phyloP scores from a whole-genome alignment of 2,113 vertebrate species.

The Ancistrus triradiatus region DNA sequence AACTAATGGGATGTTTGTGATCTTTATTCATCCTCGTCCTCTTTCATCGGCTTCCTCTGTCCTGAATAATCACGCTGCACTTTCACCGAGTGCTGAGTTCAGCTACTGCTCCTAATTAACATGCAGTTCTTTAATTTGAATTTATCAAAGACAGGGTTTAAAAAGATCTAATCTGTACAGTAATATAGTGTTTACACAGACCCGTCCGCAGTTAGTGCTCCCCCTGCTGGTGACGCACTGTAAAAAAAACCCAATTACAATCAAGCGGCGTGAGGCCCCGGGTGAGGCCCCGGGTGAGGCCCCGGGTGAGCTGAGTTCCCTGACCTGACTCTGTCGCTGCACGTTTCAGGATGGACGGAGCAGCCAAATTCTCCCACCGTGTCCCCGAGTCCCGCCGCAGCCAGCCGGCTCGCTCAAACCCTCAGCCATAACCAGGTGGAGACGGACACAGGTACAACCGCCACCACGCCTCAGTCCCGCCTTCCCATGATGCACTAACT shows the following conservation, averaged over 20 bases:
- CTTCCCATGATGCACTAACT: conserved; percentile 1
- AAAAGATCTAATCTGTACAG: too few relatives aligned
- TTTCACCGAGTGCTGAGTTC: too few relatives aligned
- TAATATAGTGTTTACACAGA: too few relatives aligned
- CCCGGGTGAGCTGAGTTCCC: not conserved
- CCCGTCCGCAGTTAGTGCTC: too few relatives aligned
- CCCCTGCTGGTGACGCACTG: too few relatives aligned
- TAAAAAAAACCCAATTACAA: too few relatives aligned
- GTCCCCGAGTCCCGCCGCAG: conserved; percentile 82
- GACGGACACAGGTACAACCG: conserved; percentile 79
- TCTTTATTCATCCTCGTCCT: conserved; percentile 48
- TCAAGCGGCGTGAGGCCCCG: too few relatives aligned
- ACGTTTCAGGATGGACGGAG: conserved; percentile 82
- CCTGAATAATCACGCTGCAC: too few relatives aligned
- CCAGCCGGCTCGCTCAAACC: conserved; percentile 83
- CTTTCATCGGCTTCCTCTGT: conserved; percentile 58
- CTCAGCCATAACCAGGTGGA: conserved; percentile 82
- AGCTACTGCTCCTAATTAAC: too few relatives aligned
- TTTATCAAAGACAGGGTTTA: too few relatives aligned
- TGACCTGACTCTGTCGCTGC: conserved; percentile 57
- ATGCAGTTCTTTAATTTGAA: too few relatives aligned
- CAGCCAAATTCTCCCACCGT: conserved; percentile 78
- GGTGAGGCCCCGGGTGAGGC: too few relatives aligned
- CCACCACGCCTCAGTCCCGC: not conserved
- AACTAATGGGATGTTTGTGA: conserved; percentile 53